phyloP scores from a whole-genome alignment of 2,888 invertebrate genomes.

The Drosophila emarginata region DNA sequence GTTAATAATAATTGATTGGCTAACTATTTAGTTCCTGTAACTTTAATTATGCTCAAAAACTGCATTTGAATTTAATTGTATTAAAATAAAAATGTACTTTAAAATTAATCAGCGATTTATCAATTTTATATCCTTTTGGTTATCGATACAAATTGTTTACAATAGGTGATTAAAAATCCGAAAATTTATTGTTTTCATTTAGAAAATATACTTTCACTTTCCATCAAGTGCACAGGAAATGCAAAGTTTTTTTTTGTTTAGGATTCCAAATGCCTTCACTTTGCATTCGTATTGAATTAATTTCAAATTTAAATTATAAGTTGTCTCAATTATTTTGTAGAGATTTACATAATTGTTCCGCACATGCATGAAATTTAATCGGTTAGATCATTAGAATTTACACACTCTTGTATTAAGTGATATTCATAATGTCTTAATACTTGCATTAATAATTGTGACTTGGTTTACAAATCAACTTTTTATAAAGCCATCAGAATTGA shows the following conservation, averaged over 20 bases:
- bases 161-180: no score
- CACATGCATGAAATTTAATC: conserved; percentile 10
- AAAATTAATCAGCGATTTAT: not conserved
- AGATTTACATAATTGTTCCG: not conserved
- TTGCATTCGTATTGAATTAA: not conserved
- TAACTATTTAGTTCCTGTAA: not conserved
- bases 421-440: conserved; percentile 37
- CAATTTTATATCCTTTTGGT: no score
- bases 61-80: no score
- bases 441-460: conserved; percentile 23
- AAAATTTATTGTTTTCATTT: no score
- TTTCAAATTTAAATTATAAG: not conserved
- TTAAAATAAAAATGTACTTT: not conserved
- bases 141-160: no score
- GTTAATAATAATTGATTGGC: not conserved
- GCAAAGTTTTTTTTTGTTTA: no score
- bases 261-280: no score
- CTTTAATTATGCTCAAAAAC: no score
- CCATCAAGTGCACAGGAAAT: no score
- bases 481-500: conserved; percentile 32
- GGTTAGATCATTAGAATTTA: conserved; percentile 25
- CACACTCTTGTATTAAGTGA: conserved; percentile 7
- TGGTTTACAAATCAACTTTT: conserved; percentile 23
- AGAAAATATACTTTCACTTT: no score
- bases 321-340: not conserved